Conservation (phyloP, 2,113 vertebrate genomes). For the Apeltes quadracus region DNA sequence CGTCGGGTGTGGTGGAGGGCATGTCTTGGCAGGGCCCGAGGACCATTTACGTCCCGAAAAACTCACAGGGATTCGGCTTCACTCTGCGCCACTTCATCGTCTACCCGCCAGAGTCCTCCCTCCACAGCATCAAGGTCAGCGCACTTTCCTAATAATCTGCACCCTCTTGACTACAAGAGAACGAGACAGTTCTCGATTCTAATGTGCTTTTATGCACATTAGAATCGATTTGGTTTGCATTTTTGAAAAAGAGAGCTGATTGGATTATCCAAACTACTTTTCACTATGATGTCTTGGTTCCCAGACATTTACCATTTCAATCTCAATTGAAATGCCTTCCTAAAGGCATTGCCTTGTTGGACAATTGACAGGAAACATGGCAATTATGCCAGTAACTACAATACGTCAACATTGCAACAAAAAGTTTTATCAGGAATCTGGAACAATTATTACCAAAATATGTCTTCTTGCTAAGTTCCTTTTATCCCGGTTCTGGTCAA, state of each 20-base stretch:
- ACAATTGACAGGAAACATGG: not conserved
- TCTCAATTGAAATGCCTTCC: not conserved
- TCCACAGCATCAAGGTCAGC: conserved; percentile 86
- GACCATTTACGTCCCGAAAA: conserved; percentile 88
- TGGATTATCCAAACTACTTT: not conserved
- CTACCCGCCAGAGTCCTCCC: conserved; percentile 90
- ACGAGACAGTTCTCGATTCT: not conserved
- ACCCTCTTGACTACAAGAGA: not conserved
- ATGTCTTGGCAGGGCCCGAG: conserved; percentile 82
- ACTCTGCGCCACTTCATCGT: conserved; percentile 98
- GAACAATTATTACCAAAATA: no score
- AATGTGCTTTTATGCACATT: not conserved
- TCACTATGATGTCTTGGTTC: not conserved
- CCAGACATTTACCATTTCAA: not conserved
- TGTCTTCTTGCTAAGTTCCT: not conserved
- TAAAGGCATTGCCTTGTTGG: no score
- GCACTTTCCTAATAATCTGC: not conserved
- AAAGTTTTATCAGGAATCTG: no score
- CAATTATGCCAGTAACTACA: not conserved
- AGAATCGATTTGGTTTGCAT: not conserved
- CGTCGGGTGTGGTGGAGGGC: conserved; percentile 74
- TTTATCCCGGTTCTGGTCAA: not conserved
- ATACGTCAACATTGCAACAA: not conserved
- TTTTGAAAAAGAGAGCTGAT: not conserved
- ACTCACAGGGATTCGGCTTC: conserved; percentile 92